Percentiles rank a stretch among this genome's conserved stretches.
phyloP scores from a whole-genome alignment of 1,140 invertebrate species.

The Drosophila bocki region DNA sequence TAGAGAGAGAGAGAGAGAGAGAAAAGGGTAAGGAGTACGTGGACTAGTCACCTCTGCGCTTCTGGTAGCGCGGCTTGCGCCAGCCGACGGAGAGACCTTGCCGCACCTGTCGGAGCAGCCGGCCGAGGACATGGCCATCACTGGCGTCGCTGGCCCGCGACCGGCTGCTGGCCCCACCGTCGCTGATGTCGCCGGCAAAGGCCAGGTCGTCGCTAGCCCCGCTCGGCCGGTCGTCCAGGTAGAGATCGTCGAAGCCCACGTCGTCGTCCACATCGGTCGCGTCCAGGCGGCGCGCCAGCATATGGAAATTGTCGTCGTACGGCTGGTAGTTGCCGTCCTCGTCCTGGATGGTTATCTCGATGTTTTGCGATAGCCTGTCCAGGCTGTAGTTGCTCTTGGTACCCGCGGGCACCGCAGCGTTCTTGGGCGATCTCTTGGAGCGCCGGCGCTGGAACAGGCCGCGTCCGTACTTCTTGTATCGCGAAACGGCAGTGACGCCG shows the following conservation, averaged over 20 bases:
- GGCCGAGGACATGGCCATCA: conserved; percentile 70
- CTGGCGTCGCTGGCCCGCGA: conserved; percentile 67
- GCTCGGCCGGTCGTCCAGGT: conserved; percentile 67
- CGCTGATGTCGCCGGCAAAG: conserved; percentile 75
- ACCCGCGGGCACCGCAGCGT: conserved; percentile 16
- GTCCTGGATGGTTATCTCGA: conserved; percentile 84
- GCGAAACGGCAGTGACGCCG: conserved; percentile 46
- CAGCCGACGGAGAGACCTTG: conserved; percentile 74
- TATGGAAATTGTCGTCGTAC: conserved; percentile 80
- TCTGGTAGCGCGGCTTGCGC: conserved; percentile 82
- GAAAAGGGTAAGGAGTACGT: conserved; percentile 52
- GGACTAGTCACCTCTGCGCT: conserved; percentile 82
- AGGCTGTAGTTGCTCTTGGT: conserved; percentile 77
- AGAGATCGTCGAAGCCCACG: conserved; percentile 76
- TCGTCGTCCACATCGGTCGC: conserved; percentile 58
- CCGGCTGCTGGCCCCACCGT: conserved; percentile 64
- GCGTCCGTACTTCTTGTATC: conserved; percentile 74
- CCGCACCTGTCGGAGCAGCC: conserved; percentile 75
- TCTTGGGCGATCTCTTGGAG: conserved; percentile 69
- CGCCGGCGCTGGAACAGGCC: conserved; percentile 74
- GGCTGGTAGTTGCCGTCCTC: conserved; percentile 79
- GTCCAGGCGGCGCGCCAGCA: conserved; percentile 37
- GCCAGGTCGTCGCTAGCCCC: conserved; percentile 66
- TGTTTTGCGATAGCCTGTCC: conserved; percentile 78
- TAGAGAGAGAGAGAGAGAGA: conserved; percentile 45